Conservation (phyloP, 2,797 vertebrate genomes). For the Fringilla coelebs region DNA sequence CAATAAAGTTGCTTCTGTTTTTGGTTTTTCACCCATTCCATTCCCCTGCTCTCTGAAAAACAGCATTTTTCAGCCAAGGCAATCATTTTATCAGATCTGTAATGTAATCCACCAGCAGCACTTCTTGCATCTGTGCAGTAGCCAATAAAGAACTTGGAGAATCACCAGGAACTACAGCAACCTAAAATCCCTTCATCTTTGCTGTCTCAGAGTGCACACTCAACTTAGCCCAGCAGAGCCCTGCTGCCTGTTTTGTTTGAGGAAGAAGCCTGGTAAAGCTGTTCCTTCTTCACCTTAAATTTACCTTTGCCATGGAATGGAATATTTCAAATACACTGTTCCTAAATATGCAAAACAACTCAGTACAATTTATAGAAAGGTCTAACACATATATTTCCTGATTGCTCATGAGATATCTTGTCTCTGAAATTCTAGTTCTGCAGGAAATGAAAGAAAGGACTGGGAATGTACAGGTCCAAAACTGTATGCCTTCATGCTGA, state of each 20-base stretch:
- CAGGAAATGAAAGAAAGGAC: neutral
- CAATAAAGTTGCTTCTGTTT: neutral
- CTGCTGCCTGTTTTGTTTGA: neutral
- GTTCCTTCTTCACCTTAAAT: neutral
- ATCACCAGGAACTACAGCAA: neutral
- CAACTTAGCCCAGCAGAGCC: neutral
- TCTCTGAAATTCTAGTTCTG: neutral
- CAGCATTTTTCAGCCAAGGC: neutral
- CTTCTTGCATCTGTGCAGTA: neutral
- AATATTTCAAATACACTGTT: neutral
- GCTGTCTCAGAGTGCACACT: neutral
- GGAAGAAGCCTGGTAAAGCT: neutral
- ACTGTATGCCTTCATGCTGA: neutral
- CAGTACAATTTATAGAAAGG: neutral
- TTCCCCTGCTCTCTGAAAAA: neutral
- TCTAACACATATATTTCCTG: neutral
- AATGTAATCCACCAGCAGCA: neutral
- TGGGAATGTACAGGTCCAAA: neutral
- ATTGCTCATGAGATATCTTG: neutral
- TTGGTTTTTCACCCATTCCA: neutral
- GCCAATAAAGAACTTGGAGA: neutral
- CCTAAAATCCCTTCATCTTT: neutral
- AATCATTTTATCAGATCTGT: neutral
- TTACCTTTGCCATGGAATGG: neutral
- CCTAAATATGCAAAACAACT: neutral